Conservation (phyloP, 1,140 invertebrate species). For the Aphis craccivora region DNA sequence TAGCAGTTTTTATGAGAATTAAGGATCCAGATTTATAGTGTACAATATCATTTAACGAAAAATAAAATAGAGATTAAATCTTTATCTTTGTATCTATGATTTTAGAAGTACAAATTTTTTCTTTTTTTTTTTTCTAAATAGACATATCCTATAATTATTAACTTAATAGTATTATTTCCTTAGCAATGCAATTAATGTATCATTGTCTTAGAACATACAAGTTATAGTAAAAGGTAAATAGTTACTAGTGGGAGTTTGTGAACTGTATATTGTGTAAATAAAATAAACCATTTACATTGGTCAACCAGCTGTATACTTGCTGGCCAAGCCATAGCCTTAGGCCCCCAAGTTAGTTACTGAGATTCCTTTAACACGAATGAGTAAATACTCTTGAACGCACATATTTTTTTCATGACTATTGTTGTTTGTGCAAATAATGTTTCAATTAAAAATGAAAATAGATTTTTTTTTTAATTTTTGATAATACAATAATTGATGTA, state of each 20-base stretch:
- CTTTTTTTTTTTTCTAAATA: background rate
- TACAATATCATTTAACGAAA: background rate
- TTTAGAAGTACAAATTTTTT: background rate
- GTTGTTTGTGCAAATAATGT: background rate
- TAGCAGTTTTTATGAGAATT: slow-evolving; percentile 87
- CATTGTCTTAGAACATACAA: background rate
- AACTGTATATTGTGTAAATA: background rate
- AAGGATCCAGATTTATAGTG: slow-evolving; percentile 64
- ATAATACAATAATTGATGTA: background rate
- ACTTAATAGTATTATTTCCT: background rate
- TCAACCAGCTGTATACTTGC: background rate
- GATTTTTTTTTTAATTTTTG: background rate
- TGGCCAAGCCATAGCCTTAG: background rate
- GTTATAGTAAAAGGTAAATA: background rate
- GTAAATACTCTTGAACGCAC: background rate
- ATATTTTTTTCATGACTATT: background rate
- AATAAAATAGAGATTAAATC: background rate
- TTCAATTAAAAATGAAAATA: too few relatives aligned
- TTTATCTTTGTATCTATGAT: background rate
- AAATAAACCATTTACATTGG: background rate
- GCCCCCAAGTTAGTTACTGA: background rate
- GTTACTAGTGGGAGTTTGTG: background rate
- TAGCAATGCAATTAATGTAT: background rate
- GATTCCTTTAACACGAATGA: background rate
- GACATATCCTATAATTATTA: background rate